phyloP scores from a whole-genome alignment of 1,140 invertebrate genomes.

The Drosophila fuyamai region DNA sequence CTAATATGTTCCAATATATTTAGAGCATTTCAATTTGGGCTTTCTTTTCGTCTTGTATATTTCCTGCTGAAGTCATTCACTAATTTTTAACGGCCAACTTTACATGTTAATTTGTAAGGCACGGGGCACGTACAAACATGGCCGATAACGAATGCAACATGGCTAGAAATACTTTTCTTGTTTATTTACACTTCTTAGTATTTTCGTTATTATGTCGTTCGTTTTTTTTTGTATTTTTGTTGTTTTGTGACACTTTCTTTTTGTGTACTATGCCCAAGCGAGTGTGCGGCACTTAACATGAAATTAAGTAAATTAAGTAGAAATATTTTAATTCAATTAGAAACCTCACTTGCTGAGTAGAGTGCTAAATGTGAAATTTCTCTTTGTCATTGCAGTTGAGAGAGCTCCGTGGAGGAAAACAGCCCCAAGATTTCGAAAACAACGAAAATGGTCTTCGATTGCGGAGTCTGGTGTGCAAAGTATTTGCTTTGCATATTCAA shows the following conservation, averaged over 20 bases:
- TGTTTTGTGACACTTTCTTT: conserved; percentile 59
- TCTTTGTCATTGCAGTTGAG: conserved; percentile 54
- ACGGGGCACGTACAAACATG: conserved; percentile 58
- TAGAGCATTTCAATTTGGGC: not conserved
- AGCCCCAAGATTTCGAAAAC: conserved; percentile 80
- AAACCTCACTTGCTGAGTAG: conserved; percentile 6
- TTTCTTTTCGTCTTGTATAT: conserved; percentile 3
- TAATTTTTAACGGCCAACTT: conserved; percentile 57
- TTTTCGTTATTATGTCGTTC: conserved; percentile 18
- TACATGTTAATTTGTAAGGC: conserved; percentile 77
- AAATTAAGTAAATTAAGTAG: conserved; percentile 61
- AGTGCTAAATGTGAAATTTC: conserved; percentile 26
- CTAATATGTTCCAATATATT: too few species aligned
- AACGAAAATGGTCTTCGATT: conserved; percentile 85
- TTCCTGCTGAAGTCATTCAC: conserved; percentile 25
- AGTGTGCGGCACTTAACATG: conserved; percentile 51
- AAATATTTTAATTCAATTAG: conserved; percentile 54
- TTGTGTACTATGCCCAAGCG: conserved; percentile 13
- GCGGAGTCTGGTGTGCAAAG: conserved; percentile 88
- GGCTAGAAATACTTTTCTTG: conserved; percentile 38
- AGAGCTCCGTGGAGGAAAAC: conserved; percentile 39
- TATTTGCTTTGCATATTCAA: conserved; percentile 91
- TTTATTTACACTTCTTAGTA: conserved; percentile 40
- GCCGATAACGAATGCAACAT: conserved; percentile 55
- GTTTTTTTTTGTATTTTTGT: conserved; percentile 9